Base-by-base conservation (phyloP, 2,888 invertebrate species). In the Cremastinae sp. region DNA sequence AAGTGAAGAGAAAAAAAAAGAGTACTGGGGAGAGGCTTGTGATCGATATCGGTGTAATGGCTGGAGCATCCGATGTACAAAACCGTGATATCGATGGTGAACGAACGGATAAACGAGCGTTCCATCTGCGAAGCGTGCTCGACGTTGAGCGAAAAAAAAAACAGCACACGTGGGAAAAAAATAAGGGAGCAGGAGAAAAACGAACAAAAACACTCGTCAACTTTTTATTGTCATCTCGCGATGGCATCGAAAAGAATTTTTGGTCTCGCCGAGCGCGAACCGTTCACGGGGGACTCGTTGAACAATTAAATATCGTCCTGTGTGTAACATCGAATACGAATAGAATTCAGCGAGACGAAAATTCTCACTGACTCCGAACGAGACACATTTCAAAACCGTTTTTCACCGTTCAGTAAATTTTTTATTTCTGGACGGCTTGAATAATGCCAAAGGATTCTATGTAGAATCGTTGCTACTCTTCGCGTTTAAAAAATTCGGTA, bases 31-130 rank as follows among this genome's bases (percentile, higher is more conserved):
- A 22, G 34, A 43, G 69, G 58, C 38, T 69, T 43, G 62, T 75
- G 65, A 75, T 75, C 64, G 75, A 75, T 75, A 75, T 70, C 65
- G 45, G 53, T 70, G 70, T 75, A 75, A 75, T 65, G 75, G 54
- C 45, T 36, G 64, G 34, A 36, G 53, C 64, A 49, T 49, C 43
- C 59, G 18, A 54, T 65, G 69, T 59, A 65, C 65, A 59, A 75
- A 75, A 75, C 75, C 64, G 54, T 38, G 59, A 61, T 49, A 28
- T 53, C 38, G 14, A 20, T 45, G 53, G 22, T 20, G 41, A 41
- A 18, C 41, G 18, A 28, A 7, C 41, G 20, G 36, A 38, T 38
- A 49, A 36, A 49, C 20, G 9, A 34, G 10, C 20, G 16, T 14
- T 47, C 45, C 41, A 38, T 36, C 18, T n/a, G 18, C 12, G 43